phyloP scores from a whole-genome alignment of 2,888 invertebrate species.

The Rhagophthalmus giganteus region DNA sequence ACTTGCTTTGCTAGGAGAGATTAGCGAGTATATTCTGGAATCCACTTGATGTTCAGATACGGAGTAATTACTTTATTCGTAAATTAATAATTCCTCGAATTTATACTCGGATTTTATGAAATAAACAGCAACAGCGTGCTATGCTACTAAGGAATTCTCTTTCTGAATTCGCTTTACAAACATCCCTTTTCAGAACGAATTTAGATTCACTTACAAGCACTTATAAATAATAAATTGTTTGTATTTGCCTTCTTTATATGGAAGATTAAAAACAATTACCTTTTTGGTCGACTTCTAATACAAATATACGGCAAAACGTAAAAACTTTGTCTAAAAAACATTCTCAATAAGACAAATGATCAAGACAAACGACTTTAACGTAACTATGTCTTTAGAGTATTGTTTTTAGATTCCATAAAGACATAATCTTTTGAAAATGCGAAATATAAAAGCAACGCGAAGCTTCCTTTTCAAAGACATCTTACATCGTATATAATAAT shows the following conservation, averaged over 20 bases:
- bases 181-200: conserved; percentile 17
- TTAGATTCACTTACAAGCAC: conserved; percentile 22
- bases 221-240: conserved; percentile 32
- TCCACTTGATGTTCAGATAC: conserved; percentile 42
- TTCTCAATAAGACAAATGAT: too few species aligned
- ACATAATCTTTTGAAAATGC: too few species aligned
- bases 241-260: conserved; percentile 26
- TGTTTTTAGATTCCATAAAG: too few species aligned
- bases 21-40: conserved; percentile 36
- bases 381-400: too few species aligned
- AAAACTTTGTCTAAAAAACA: neutral
- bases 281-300: conserved; percentile 5
- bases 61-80: conserved; percentile 46
- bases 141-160: conserved; percentile 48
- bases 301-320: conserved; percentile 1
- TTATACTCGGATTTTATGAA: conserved; percentile 47
- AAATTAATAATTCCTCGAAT: conserved; percentile 48
- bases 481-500: too few species aligned
- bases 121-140: conserved; percentile 46
- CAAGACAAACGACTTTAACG: too few species aligned
- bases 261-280: conserved; percentile 22
- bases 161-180: conserved; percentile 36
- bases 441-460: too few species aligned
- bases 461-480: too few species aligned
- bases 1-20: conserved; percentile 33